Conservation (phyloP, 2,888 invertebrate species). For the Rhagophthalmus giganteus region DNA sequence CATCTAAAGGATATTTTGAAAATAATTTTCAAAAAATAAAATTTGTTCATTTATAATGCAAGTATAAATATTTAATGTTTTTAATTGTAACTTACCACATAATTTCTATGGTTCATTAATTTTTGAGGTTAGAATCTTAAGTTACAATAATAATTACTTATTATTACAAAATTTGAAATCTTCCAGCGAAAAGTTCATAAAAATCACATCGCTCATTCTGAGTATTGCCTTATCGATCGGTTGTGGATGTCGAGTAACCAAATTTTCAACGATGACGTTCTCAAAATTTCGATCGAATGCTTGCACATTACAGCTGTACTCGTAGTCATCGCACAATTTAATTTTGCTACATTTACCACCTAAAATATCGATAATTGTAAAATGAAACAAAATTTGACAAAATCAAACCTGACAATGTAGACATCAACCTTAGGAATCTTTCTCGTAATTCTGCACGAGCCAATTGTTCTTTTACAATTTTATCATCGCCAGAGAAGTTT, state of each 20-base stretch:
- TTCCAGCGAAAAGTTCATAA: slow-evolving; percentile 39
- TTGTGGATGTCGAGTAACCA: slow-evolving; percentile 42
- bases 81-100: no score
- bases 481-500: no score
- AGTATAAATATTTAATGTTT: no score
- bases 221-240: slow-evolving; percentile 42
- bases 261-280: slow-evolving; percentile 48
- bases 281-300: slow-evolving; percentile 47
- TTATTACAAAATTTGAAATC: no score
- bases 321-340: slow-evolving; percentile 45
- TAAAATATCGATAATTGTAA: slow-evolving; percentile 6
- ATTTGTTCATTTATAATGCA: no score
- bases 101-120: no score
- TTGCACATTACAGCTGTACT: slow-evolving; percentile 43
- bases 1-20: no score
- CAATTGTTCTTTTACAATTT: slow-evolving; percentile 39
- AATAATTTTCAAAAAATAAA: no score
- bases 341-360: slow-evolving; percentile 41
- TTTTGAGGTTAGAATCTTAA: no score
- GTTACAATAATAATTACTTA: no score
- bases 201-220: slow-evolving; percentile 47
- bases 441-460: slow-evolving; percentile 46
- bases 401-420: slow-evolving; percentile 44
- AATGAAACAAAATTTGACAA: slow-evolving; percentile 1
- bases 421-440: slow-evolving; percentile 45